Conservation (phyloP, 2,113 vertebrate genomes). For the Ophiodon elongatus region DNA sequence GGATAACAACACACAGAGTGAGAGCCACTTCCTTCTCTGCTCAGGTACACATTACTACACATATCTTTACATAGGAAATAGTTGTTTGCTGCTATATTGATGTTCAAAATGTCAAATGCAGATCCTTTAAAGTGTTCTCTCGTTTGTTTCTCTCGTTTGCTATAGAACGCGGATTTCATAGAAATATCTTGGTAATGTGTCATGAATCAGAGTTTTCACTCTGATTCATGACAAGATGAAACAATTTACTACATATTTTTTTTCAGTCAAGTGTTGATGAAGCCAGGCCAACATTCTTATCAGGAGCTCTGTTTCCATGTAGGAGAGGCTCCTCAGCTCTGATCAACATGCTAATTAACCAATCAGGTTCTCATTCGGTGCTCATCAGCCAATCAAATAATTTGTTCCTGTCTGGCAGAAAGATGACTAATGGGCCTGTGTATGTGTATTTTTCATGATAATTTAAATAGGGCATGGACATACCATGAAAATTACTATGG, state of each 20-base stretch:
- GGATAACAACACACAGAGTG: background rate
- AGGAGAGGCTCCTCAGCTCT: conserved; percentile 50
- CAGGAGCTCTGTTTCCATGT: conserved; percentile 19
- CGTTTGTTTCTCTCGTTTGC: conserved; percentile 13
- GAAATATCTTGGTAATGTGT: conserved; percentile 21
- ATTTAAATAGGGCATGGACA: conserved; percentile 12
- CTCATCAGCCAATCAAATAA: conserved; percentile 71
- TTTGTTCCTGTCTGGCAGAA: conserved; percentile 61
- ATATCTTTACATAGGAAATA: background rate
- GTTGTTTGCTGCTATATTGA: background rate
- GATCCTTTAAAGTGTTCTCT: background rate
- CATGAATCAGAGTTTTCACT: conserved; percentile 26
- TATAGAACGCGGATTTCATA: conserved; percentile 2
- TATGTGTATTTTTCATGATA: conserved; percentile 12
- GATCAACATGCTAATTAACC: conserved; percentile 72
- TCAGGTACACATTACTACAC: background rate
- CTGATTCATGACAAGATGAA: too few relatives aligned
- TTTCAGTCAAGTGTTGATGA: conserved; percentile 26
- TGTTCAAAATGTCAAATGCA: background rate
- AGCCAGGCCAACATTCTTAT: conserved; percentile 13
- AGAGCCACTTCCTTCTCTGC: background rate
- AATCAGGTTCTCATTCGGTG: conserved; percentile 65
- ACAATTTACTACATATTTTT: conserved; percentile 9
- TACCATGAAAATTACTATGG: conserved; percentile 4
- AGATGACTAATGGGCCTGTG: conserved; percentile 39